Base-by-base conservation (phyloP, 2,113 vertebrate genomes). In the Oreochromis tanganicae region DNA sequence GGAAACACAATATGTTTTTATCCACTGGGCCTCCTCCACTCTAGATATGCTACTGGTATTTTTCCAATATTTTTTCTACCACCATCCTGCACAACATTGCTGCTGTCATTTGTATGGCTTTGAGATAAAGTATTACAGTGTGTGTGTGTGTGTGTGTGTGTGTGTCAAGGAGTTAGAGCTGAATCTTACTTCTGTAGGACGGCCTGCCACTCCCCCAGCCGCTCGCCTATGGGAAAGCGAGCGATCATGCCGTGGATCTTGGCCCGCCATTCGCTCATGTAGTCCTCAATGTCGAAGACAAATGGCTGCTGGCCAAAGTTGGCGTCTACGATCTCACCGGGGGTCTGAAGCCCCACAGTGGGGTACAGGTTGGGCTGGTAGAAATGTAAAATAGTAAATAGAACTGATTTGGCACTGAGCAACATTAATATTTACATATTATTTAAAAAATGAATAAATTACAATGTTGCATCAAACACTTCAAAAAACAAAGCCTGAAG, bases 231-330 rank as follows among this genome's bases (percentile, higher is more conserved):
- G 90, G 98, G 98, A 92, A 99, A 99, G 84, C 97, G 96, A 36
- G 98, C 97, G 80, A 99, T 99, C 94, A 98, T 99, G 95, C 97
- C 96, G 81, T 99, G 98, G 91, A 99, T 98, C 97, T 99, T 99
- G 7, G 98, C 97, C 90, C 97, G 95, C 98, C 98, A 99, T 84
- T 99, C 98, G 79, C 97, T 97, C 98, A 99, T 99, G 96, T 99
- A 99, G 96, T 99, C 98, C 94, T 99, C 98, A 4, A 99, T 99
- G 97, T 99, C 98, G 10, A 99, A 99, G 90, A 99, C 98, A 92
- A 99, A 99, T 0, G 98, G 98, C 94, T 99, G 98, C 96, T 99
- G 98, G 94, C 98, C 98, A 85, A 99, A 99, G 96, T 99, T 99
- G 90, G 98, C 98, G 21, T 99, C 98, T 78, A 99, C 98, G 17